Evolutionary conservation across 1,140 invertebrate genomes (phyloP).

Genomic region (Palaemon carinicauda): DNA sequence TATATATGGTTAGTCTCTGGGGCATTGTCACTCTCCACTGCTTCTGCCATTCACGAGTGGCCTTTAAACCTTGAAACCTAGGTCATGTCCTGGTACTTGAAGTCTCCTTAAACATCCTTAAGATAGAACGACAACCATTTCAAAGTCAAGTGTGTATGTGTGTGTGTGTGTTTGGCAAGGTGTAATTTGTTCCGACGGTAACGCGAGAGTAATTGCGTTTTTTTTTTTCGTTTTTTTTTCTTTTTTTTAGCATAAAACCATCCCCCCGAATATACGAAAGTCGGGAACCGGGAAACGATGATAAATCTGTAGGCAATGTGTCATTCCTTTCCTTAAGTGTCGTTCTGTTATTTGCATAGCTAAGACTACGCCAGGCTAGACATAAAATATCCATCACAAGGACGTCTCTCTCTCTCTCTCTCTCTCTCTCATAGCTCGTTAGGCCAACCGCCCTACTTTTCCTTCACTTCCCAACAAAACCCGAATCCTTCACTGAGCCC

Average conservation of each 20-base stretch:
- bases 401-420: neutral
- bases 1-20: too few relatives aligned
- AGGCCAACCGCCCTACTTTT: neutral
- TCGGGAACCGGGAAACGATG: neutral
- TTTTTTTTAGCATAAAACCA: too few relatives aligned
- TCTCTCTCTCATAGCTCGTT: neutral
- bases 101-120: too few relatives aligned
- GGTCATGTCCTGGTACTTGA: too few relatives aligned
- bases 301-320: slow-evolving; percentile 32
- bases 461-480: neutral
- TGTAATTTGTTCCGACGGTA: neutral
- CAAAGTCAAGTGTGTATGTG: too few relatives aligned
- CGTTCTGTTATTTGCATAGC: slow-evolving; percentile 13
- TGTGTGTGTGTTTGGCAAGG: neutral
- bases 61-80: too few relatives aligned
- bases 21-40: too few relatives aligned
- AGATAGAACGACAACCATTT: too few relatives aligned
- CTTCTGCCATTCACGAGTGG: too few relatives aligned
- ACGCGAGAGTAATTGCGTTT: neutral
- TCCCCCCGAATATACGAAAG: too few relatives aligned
- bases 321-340: slow-evolving; percentile 7
- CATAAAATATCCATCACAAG: neutral
- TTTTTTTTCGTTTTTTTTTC: too few relatives aligned
- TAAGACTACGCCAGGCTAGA: neutral
- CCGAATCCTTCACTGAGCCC: neutral